A percentile compares a stretch with the other conserved stretches of the same genome.
Conservation (phyloP, 2,797 vertebrate species). For the Phataginus tetradactyla region DNA sequence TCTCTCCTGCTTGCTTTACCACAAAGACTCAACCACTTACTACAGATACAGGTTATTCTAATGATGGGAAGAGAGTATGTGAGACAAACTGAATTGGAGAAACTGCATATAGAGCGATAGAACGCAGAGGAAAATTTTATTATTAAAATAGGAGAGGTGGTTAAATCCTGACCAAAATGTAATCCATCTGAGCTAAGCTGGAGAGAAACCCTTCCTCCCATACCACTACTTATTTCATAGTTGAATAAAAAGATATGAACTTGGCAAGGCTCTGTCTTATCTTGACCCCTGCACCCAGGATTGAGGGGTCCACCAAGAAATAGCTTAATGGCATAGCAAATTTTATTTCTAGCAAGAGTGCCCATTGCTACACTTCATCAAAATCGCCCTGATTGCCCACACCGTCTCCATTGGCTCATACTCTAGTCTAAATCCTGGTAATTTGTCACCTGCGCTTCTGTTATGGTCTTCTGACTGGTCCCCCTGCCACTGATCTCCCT, state of each 20-base stretch:
- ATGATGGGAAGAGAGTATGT: not conserved
- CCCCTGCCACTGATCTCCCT: not conserved
- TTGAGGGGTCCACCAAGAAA: not conserved
- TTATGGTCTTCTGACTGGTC: not conserved
- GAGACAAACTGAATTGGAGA: conserved; percentile 3
- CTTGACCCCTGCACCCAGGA: not conserved
- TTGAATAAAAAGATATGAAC: conserved; percentile 24
- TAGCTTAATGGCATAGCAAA: not conserved
- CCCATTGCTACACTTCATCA: not conserved
- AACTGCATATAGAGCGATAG: not conserved
- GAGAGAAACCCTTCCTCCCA: not conserved
- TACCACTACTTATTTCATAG: not conserved
- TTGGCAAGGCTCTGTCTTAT: not conserved
- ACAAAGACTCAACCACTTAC: not conserved
- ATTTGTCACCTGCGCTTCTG: not conserved
- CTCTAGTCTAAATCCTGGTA: not conserved
- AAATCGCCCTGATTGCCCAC: not conserved
- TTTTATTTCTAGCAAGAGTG: not conserved
- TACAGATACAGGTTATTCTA: not conserved
- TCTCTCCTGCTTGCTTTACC: not conserved
- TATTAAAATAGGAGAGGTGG: not conserved
- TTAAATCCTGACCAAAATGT: conserved; percentile 4
- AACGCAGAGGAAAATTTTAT: not conserved
- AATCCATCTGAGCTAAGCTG: not conserved
- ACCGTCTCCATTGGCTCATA: not conserved